phyloP scores from a whole-genome alignment of 2,113 vertebrate species.

The Butorides virescens region DNA sequence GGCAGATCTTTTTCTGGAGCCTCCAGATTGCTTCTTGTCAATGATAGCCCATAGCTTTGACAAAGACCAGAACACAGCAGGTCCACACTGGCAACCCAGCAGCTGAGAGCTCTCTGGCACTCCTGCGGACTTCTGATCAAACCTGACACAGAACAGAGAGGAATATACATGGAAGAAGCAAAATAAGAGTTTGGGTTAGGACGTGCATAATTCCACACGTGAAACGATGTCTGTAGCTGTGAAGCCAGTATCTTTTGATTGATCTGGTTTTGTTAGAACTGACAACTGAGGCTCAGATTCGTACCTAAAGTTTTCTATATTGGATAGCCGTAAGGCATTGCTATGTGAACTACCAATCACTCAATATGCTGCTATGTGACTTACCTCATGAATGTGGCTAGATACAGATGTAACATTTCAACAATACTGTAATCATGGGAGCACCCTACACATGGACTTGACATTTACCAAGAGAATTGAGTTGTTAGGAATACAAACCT shows the following conservation, averaged over 20 bases:
- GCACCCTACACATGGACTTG: not conserved
- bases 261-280: not conserved
- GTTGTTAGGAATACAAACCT: not conserved
- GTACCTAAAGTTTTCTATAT: not conserved
- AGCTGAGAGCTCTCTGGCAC: not conserved
- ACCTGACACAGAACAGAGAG: not conserved
- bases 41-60: not conserved
- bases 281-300: not conserved
- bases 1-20: constrained; percentile 47
- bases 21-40: constrained; percentile 47
- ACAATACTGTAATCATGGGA: not conserved
- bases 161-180: not conserved
- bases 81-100: not conserved
- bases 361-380: not conserved
- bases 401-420: not conserved
- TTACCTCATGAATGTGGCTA: not conserved
- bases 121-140: not conserved
- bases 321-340: not conserved
- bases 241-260: not conserved
- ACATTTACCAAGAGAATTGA: not conserved
- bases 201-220: not conserved
- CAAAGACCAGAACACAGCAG: not conserved
- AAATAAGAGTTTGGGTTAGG: not conserved
- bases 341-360: not conserved
- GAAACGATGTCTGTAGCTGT: not conserved